phyloP scores from a whole-genome alignment of 1,140 invertebrate species.

The Saccostrea echinata region DNA sequence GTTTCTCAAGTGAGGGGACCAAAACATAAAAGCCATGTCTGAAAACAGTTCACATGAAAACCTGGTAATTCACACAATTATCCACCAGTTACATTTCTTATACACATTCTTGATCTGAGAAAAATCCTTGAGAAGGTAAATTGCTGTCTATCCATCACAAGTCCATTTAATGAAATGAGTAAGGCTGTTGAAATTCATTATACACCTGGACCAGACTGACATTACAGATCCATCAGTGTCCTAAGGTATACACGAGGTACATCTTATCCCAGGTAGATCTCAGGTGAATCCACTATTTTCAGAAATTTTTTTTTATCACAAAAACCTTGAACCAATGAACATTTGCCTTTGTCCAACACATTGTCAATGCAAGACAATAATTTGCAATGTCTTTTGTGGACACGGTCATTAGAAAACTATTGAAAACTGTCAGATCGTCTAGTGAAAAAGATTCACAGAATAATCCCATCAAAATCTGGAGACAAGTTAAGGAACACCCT shows the following conservation, averaged over 20 bases:
- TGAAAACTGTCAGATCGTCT: no score
- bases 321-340: background rate
- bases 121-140: background rate
- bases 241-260: background rate
- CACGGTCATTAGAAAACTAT: no score
- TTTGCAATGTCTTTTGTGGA: background rate
- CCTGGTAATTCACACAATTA: background rate
- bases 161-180: background rate
- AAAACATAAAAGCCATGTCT: background rate
- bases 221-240: background rate
- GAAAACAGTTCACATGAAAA: background rate
- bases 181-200: background rate
- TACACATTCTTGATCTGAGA: background rate
- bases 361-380: background rate
- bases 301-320: background rate
- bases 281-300: no score
- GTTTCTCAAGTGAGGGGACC: background rate
- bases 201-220: background rate
- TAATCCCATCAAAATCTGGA: no score
- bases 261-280: background rate
- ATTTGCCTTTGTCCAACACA: background rate
- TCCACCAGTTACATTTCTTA: background rate
- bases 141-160: background rate
- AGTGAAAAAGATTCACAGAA: no score
- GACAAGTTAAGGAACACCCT: no score